Conservation (phyloP, 2,113 vertebrate species). For the Plecturocebus donacophilus region DNA sequence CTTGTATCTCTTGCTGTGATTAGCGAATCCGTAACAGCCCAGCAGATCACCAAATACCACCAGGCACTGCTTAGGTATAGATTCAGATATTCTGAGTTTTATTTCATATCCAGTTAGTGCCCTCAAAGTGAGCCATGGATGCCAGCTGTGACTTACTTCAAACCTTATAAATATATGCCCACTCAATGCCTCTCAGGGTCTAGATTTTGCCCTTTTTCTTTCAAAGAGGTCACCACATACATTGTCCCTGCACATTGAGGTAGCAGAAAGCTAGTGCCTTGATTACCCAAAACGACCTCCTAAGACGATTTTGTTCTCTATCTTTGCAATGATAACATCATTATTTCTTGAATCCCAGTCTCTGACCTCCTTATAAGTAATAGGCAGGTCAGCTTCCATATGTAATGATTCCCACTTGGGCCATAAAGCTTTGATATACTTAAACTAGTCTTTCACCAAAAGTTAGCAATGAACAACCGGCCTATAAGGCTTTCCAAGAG, state of each 20-base stretch:
- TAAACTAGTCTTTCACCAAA: constrained; percentile 66
- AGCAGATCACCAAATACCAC: constrained; percentile 44
- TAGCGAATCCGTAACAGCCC: not conserved
- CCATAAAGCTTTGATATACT: constrained; percentile 51
- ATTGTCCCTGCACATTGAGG: not conserved
- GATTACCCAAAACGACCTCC: constrained; percentile 51
- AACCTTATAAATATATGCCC: not conserved
- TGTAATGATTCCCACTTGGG: constrained; percentile 62
- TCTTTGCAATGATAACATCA: constrained; percentile 44
- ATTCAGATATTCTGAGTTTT: not conserved
- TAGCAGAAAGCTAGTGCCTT: constrained; percentile 37
- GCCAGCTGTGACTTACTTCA: not conserved
- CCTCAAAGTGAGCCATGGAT: not conserved
- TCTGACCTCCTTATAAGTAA: constrained; percentile 46
- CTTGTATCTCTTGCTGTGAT: not conserved
- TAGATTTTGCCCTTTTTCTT: not conserved
- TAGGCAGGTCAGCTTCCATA: constrained; percentile 49
- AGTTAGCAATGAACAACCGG: constrained; percentile 52
- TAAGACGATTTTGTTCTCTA: constrained; percentile 21
- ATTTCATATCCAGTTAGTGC: not conserved
- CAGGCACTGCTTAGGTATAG: not conserved
- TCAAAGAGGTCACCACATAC: not conserved
- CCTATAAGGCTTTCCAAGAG: constrained; percentile 57
- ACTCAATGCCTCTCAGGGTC: not conserved
- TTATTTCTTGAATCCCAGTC: constrained; percentile 70